phyloP scores from a whole-genome alignment of 2,113 vertebrate genomes.

The Bothrops jararaca region DNA sequence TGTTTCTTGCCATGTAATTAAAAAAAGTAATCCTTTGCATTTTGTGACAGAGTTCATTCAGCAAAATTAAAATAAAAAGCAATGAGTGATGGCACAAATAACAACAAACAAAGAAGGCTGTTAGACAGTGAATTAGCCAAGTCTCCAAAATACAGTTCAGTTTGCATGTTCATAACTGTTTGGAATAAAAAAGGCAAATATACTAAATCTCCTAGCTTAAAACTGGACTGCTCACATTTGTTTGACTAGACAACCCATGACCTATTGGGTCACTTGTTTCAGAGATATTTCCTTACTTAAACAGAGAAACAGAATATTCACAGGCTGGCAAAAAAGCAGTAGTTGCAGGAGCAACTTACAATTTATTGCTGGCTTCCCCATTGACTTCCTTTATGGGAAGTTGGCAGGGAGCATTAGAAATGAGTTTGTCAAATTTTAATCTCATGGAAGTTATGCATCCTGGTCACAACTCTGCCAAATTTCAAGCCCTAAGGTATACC shows the following conservation, averaged over 20 bases:
- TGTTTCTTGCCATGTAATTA: neutral
- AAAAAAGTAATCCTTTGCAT: neutral
- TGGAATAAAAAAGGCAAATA: neutral
- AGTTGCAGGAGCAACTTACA: neutral
- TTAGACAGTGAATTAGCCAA: neutral
- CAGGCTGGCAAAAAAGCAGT: neutral
- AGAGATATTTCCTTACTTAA: neutral
- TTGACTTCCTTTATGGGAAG: neutral
- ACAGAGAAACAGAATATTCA: neutral
- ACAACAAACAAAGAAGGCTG: neutral
- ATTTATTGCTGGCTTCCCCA: neutral
- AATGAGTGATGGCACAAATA: neutral
- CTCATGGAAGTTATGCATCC: neutral
- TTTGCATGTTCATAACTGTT: slow-evolving; percentile 5
- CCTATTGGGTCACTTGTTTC: neutral
- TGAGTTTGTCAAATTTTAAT: neutral
- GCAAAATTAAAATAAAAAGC: neutral
- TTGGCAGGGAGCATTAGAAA: neutral
- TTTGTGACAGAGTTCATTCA: neutral
- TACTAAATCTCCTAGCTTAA: neutral
- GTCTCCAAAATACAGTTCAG: neutral
- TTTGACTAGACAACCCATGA: neutral
- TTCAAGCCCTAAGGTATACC: neutral
- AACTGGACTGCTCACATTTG: neutral
- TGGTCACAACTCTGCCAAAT: neutral